Conservation (phyloP, 2,888 invertebrate genomes). For the Rapana venosa region DNA sequence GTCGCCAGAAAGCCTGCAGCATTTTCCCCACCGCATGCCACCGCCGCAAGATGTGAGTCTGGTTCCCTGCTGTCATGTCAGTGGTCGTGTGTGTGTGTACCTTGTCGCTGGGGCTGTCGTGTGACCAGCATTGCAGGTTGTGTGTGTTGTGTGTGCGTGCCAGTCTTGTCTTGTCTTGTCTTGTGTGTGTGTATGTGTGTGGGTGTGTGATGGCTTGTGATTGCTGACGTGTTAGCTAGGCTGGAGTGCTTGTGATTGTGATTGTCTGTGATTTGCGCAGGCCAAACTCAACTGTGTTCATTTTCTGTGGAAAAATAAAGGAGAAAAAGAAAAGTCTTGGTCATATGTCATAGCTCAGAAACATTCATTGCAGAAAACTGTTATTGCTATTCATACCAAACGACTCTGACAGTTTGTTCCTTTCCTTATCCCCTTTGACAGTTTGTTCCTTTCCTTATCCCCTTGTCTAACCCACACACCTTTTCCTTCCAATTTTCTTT, state of each 20-base stretch:
- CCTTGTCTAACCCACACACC: too few species aligned
- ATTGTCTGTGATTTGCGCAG: neutral
- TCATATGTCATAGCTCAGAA: too few species aligned
- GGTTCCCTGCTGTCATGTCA: neutral
- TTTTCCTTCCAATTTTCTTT: too few species aligned
- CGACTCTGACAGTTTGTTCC: too few species aligned
- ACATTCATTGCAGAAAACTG: too few species aligned
- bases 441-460: too few species aligned
- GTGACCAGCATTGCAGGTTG: neutral
- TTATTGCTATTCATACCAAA: too few species aligned
- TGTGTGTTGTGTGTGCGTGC: neutral
- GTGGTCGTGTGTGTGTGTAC: neutral
- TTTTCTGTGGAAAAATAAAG: too few species aligned
- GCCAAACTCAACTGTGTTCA: neutral
- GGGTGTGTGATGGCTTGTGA: neutral
- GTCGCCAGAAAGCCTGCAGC: conserved; percentile 31
- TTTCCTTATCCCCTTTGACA: too few species aligned
- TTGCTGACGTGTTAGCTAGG: neutral
- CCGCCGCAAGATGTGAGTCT: conserved; percentile 37
- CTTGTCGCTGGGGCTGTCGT: neutral
- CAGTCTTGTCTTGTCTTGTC: neutral
- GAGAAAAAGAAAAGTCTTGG: too few species aligned
- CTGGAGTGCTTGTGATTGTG: conserved; percentile 22
- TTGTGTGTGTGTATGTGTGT: neutral
- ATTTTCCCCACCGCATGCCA: conserved; percentile 22